Base-by-base conservation (phyloP, 1,140 invertebrate species). In the Oncopodura yosiiana region DNA sequence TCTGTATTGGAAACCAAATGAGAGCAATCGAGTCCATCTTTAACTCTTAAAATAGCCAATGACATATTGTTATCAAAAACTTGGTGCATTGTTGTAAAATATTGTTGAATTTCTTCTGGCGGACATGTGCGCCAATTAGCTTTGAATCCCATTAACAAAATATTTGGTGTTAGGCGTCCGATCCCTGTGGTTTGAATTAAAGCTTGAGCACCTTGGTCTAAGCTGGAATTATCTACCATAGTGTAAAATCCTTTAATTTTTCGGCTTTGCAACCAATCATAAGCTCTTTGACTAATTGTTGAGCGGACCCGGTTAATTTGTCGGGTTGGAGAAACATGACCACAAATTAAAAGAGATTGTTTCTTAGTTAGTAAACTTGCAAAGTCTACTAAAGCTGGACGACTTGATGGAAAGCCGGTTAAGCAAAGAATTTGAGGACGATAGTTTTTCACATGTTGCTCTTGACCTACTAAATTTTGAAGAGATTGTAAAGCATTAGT, bases 401-500 rank as follows among this genome's bases (percentile, higher is more conserved):
- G 74, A 0, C 78, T 73, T 50, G 81, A 81, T 0, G 92, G 89
- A 24, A 80, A 56, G 3, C 94, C 94, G 6, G 82, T 80, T 21
- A 98, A 74, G 12, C 93, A 85, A 56, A 98, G 70, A 58, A 94
- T 80, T 72, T 90, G 86, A 0, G 94, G 94, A 70, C 86, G 82
- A 70, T 94, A 98, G 71, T 95, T 96, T 73, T 97, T 98, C 2
- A 97, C 91, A 68, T 98, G 94, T 64, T 96, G 91, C 30, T 84
- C 82, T 2, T 87, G 85, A 18, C 82, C 80, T 16, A 85, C 82
- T 53, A 97, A 69, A 62, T 82, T 83, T 56, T 84, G 75, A 2
- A 87, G 81, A n/a, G 86, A 83, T 34, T 83, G 80, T 1, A 97
- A 67, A 3, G 93, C 90, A 39, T 83, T 86, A 69, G 91, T 91